Percentiles rank a stretch among this genome's conserved stretches.
Evolutionary conservation across 1,140 invertebrate genomes (phyloP).

Genomic region (Lerema accius): DNA sequence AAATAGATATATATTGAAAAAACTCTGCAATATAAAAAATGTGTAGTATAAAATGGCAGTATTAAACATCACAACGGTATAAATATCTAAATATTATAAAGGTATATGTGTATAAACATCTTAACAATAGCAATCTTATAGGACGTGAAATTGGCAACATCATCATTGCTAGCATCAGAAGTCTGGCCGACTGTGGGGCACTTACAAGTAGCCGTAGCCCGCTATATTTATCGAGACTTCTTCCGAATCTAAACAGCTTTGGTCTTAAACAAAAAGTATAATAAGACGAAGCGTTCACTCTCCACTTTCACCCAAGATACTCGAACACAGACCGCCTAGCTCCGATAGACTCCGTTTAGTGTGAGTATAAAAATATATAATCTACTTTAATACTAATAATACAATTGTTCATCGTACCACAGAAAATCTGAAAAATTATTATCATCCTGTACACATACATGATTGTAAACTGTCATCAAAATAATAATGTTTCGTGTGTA

Average conservation of each 20-base stretch:
- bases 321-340: conserved; percentile 32
- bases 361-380: too few species aligned
- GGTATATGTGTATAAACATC: conserved; percentile 13
- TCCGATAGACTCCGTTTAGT: conserved; percentile 1
- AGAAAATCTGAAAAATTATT: too few species aligned
- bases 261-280: conserved; percentile 15
- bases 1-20: conserved; percentile 5
- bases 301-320: conserved; percentile 42
- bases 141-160: conserved; percentile 30
- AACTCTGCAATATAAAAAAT: conserved; percentile 24
- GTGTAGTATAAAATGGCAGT: neutral
- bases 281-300: conserved; percentile 41
- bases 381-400: too few species aligned
- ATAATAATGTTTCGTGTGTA: too few species aligned
- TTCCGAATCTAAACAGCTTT: conserved; percentile 19
- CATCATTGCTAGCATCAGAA: conserved; percentile 17
- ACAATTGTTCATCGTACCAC: too few species aligned
- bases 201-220: neutral
- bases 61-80: conserved; percentile 18
- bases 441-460: too few species aligned
- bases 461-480: too few species aligned
- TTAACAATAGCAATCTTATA: conserved; percentile 7
- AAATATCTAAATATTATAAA: conserved; percentile 24
- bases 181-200: neutral
- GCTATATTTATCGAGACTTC: neutral